phyloP scores from a whole-genome alignment of 2,797 vertebrate genomes.

The Momotus momota region DNA sequence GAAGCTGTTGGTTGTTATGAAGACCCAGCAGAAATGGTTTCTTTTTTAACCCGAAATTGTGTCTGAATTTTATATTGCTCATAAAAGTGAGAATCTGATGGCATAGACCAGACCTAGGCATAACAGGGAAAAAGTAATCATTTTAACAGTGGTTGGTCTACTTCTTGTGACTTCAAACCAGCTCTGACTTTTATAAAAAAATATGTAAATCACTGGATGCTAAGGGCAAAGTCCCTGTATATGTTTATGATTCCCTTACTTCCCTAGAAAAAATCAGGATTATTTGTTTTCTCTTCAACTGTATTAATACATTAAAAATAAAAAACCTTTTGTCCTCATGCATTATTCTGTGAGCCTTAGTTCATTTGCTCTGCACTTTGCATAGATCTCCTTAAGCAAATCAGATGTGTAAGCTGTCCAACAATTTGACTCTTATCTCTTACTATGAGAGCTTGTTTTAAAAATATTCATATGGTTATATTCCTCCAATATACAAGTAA shows the following conservation, averaged over 20 bases:
- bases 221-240: slow-evolving; percentile 40
- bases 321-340: not conserved
- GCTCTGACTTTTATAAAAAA: slow-evolving; percentile 50
- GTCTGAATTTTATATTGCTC: slow-evolving; percentile 14
- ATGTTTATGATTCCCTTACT: slow-evolving; percentile 24
- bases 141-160: slow-evolving; percentile 66
- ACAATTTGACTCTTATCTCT: not conserved
- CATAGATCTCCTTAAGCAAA: not conserved
- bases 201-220: slow-evolving; percentile 15
- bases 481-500: not conserved
- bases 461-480: not conserved
- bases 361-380: not conserved
- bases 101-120: not conserved
- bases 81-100: slow-evolving; percentile 30
- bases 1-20: slow-evolving; percentile 26
- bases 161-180: slow-evolving; percentile 61
- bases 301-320: slow-evolving; percentile 6
- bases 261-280: slow-evolving; percentile 14
- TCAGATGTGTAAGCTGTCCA: not conserved
- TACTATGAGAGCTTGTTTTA: not conserved
- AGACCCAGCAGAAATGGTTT: slow-evolving; percentile 1
- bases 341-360: not conserved
- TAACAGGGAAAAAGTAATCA: slow-evolving; percentile 60
- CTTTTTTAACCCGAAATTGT: slow-evolving; percentile 42
- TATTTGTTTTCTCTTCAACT: slow-evolving; percentile 49